Base-by-base conservation (phyloP, 2,113 vertebrate species). In the Phalacrocorax pelagicus region DNA sequence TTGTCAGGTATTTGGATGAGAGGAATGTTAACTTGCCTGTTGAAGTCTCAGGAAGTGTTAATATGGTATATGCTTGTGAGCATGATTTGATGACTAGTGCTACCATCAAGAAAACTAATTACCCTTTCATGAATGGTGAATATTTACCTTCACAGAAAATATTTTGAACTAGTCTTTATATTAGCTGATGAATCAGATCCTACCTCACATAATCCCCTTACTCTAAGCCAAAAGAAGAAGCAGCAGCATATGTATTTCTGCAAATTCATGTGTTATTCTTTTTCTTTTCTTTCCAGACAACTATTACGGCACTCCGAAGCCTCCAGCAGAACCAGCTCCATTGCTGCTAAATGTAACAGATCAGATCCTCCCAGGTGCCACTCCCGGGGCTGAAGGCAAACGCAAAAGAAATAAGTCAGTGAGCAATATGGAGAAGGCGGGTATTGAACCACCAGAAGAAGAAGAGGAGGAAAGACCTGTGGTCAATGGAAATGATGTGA, bases 281-380 rank as follows among this genome's bases (percentile, higher is more conserved):
- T 96, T 91, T 47, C 7, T 88, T 40, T 93, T 69, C 38, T 96
- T 95, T 94, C 12, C 97, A 99, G 99, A 99, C 97, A 99, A 99
- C 97, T 99, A 99, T 96, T 99, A 99, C 98, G 99, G 99, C 85
- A 99, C 99, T 36, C 99, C 99, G 0, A 99, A 99, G 98, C 99
- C 99, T 96, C 99, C 99, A 61, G 99, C 99, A 61, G 99, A 99
- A 97, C 99, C 99, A 69, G 98, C 98, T 88, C 98, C 99, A 36
- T 96, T 99, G 96, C 97, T 99, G 97, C 98, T 99, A 98, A 99
- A 99, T 99, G 99, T 99, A 97, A 99, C 99, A 86, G 99, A 99
- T 90, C 99, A 99, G 98, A 98, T 99, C 97, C 98, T 99, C 95
- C 99, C 99, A 67, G 99, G 99, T 92, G 98, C 99, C 96, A 99